Base-by-base conservation (phyloP, 2,797 vertebrate genomes). In the Myotis daubentonii region DNA sequence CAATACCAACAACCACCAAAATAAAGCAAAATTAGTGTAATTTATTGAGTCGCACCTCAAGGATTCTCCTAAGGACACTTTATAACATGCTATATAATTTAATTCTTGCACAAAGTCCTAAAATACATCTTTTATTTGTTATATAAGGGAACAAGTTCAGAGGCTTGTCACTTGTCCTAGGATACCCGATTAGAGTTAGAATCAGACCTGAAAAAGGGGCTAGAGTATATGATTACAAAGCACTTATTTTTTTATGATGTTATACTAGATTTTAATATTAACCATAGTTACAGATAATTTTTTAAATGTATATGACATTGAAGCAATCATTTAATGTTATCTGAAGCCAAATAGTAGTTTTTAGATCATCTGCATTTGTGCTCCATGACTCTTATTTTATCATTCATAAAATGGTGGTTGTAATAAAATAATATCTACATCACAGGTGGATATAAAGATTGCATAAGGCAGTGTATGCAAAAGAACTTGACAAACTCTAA, bases 401-500 rank as follows among this genome's bases (percentile, higher is more conserved):
- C 71, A 70, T 68, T 78, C 51, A 55, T 83, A 53, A 87, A 89
- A 66, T 89, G 33, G 8, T 84, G 2, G 30, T 79, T 84, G 47
- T 55, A 60, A 23, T 66, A 72, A 78, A 93, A 71, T 36, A 88
- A 70, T 66, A 86, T 16, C 20, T 83, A 30, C 22, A 53, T 92
- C 36, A 66, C 4, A 57, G 3, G 15, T 84, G 91, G 74, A 81
- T 72, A 60, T 47, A 87, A 89, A 79, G 23, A 62, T 82, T 82
- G 30, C 19, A 57, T 65, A 15, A 91, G 12, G 7, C 22, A 65
- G 30, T 82, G 0, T 49, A 23, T 72, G 2, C 66, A 83, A 84
- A 91, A 66, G 5, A 94, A 30, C 72, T 92, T 83, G n/a, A 36
- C 44, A 81, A 74, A 70, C 15, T 94, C 33, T 79, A 80, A 79